A percentile compares a stretch with the other conserved stretches of the same genome.
phyloP scores from a whole-genome alignment of 2,888 invertebrate species.

The Nomada lathburiana region DNA sequence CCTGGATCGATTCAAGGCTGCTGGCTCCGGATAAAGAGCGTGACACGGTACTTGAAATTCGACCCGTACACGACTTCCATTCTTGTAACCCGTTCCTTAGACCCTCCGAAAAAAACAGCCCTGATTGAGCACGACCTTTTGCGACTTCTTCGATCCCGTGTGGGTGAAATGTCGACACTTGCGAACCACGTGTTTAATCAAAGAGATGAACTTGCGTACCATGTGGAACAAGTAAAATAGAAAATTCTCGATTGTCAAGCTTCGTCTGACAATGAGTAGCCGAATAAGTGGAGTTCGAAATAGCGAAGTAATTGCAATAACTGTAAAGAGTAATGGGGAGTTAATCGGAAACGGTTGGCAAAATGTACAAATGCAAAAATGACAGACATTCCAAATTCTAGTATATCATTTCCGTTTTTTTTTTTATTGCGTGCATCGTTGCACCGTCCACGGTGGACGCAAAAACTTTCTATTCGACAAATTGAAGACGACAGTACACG shows the following conservation, averaged over 20 bases:
- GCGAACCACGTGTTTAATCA: neutral
- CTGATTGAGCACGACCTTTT: neutral
- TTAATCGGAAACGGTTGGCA: too few relatives aligned
- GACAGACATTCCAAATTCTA: conserved; percentile 1
- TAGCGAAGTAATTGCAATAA: too few relatives aligned
- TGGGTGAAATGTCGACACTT: neutral
- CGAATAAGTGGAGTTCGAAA: too few relatives aligned
- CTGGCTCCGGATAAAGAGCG: conserved; percentile 12
- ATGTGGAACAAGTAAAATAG: too few relatives aligned
- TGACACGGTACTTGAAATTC: conserved; percentile 9
- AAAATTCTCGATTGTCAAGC: too few relatives aligned
- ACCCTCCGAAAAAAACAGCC: neutral
- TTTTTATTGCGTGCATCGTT: neutral
- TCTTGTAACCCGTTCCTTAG: neutral
- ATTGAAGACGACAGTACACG: conserved; percentile 31
- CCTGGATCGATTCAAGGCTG: conserved; percentile 10
- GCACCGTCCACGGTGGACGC: neutral
- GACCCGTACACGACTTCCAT: neutral
- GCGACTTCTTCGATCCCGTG: neutral
- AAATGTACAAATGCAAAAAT: neutral
- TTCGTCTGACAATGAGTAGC: too few relatives aligned
- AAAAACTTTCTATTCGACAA: conserved; percentile 51
- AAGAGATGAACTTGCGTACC: too few relatives aligned
- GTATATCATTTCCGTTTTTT: conserved; percentile 12
- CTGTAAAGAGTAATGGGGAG: too few relatives aligned